A percentile compares a stretch with the other conserved stretches of the same genome.
Conservation (phyloP, 2,888 invertebrate genomes). For the Hyposoter dolosus region DNA sequence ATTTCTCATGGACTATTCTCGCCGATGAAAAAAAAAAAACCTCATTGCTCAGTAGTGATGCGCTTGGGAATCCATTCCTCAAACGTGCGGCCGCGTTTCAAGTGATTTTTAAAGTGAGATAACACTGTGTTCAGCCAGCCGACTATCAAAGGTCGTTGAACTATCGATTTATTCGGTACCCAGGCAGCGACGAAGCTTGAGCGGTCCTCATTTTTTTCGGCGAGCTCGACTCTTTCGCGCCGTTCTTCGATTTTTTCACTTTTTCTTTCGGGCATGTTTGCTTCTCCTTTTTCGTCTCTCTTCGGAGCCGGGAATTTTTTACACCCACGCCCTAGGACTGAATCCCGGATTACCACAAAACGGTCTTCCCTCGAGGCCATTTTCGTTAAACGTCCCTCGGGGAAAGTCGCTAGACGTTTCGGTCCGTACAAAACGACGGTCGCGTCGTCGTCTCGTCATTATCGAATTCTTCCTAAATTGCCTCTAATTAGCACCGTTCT, state of each 20-base stretch:
- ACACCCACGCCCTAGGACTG: not conserved
- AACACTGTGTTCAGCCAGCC: conserved; percentile 39
- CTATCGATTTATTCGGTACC: conserved; percentile 61
- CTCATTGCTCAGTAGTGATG: not conserved
- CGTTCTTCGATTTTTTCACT: conserved; percentile 3
- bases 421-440: conserved; percentile 17
- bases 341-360: conserved; percentile 7
- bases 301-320: not conserved
- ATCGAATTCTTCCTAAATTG: conserved; percentile 49
- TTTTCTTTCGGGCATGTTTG: not conserved
- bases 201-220: conserved; percentile 35
- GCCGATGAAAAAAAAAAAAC: conserved; percentile 3
- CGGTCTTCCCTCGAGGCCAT: not conserved
- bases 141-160: conserved; percentile 58
- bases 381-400: conserved; percentile 13
- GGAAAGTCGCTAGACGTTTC: conserved; percentile 24
- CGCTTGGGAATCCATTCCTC: conserved; percentile 1
- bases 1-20: not conserved
- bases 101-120: conserved; percentile 62
- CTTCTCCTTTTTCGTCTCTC: not conserved
- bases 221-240: not conserved
- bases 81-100: conserved; percentile 15
- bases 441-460: conserved; percentile 30
- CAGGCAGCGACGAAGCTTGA: conserved; percentile 44
- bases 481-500: conserved; percentile 49